Evolutionary conservation across 2,113 vertebrate species (phyloP), one percentile per base, ranked within the genome.

Genomic region (Ariopsis seemanni): DNA sequence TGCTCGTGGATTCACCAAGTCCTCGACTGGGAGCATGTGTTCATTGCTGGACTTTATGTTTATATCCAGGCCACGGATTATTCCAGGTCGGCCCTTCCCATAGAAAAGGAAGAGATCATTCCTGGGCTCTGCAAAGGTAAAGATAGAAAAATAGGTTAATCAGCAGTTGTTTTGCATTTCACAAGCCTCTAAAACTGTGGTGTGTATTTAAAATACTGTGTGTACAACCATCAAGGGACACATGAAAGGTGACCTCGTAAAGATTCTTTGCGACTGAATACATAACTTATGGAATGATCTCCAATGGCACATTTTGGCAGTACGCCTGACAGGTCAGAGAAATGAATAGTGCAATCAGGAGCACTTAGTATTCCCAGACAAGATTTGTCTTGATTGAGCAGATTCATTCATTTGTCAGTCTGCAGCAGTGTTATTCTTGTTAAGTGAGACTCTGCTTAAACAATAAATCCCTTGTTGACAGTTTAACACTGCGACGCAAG

Each of bases 81-180:
- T 97, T 90, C 98, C 98, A 0, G 98, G 98, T 67, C 98, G 96
- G 12, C 98, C 98, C 94, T 99, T 99, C 34, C 98, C 98, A 91
- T 99, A 99, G 95, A 99, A 99, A 82, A 99, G 96, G 94, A 99
- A 99, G 91, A 99, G 94, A 90, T 99, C 96, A 90, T 96, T 98
- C 94, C 98, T 99, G 52, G 97, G 98, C 94, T 97, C 98, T 99
- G 94, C 62, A 93, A 94, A 91, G 91, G 93, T 93, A 95, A 94
- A 96, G 94, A 95, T 90, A 84, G 90, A 48, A 88, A 84, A 84
- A 53, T 67, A 30, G 82, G 82, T 88, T 17, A 79, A 88, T 69
- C 27, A 69, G 4, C 20, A 57, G 18, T 57, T 82, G 50, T 48
- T 83, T 77, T 65, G 48, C 62, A 79, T 79, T 88, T 84, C 27